These are phyloP conservation scores for Chromoteleia sp. DNA, from an alignment of 2,888 invertebrate genomes.

Conservation along the genomic window DNA sequence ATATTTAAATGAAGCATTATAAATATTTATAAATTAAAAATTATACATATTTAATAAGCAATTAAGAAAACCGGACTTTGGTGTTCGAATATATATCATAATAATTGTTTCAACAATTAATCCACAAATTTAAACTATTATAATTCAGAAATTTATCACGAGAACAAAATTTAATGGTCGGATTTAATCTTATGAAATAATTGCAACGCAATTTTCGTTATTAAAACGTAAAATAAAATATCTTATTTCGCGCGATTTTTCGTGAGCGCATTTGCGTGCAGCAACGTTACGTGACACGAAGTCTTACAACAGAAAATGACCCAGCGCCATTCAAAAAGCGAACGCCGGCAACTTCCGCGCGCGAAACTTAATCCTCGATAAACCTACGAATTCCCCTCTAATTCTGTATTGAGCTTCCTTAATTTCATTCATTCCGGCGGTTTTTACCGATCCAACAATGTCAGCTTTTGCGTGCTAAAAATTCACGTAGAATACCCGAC, in stretches of 20 bases:
- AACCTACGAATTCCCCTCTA: conserved; percentile 81
- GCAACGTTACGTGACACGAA: conserved; percentile 62
- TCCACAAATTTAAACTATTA: too few species aligned
- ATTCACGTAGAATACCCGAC: conserved; percentile 25
- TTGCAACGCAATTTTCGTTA: not conserved
- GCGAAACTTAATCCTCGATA: conserved; percentile 82
- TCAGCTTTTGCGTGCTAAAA: conserved; percentile 42
- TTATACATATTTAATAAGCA: not conserved
- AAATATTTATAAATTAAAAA: not conserved
- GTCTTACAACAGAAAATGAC: conserved; percentile 75
- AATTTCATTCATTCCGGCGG: conserved; percentile 78
- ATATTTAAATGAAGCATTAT: not conserved
- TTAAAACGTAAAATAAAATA: conserved; percentile 18
- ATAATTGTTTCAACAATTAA: too few species aligned
- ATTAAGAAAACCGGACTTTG: not conserved
- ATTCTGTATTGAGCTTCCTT: conserved; percentile 82
- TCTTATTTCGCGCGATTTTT: conserved; percentile 39
- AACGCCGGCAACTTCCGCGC: conserved; percentile 57
- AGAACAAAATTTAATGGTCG: too few species aligned
- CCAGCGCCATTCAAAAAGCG: conserved; percentile 51
- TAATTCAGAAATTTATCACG: too few species aligned
- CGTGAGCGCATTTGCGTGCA: conserved; percentile 33
- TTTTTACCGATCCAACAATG: conserved; percentile 37
- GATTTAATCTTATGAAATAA: too few species aligned
- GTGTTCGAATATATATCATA: not conserved